Base-by-base conservation (phyloP, 2,888 invertebrate species). In the Phanerotoma sp. region DNA sequence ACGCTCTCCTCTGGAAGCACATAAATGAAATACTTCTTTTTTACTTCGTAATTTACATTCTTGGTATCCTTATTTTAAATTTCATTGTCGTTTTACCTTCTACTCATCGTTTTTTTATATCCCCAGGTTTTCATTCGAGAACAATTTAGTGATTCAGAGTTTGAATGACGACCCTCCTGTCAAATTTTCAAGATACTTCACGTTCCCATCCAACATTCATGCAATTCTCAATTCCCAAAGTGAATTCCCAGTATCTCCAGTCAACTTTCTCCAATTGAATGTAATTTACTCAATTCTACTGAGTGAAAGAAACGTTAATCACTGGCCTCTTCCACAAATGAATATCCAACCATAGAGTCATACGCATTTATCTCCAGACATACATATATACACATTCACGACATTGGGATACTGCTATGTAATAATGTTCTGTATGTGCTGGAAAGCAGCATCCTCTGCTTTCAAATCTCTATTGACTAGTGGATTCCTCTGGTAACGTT, bases 1-100 rank as follows among this genome's bases (percentile, higher is more conserved):
- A 68, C 63, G 59, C 57, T 66, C 60, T 61, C 62, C 60, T 57
- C 62, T n/a, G n/a, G n/a, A n/a, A n/a, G 58, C 60, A 56, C 60
- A 63, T 65, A 38, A 37, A 22, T 21, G 35, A 47, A 13, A 16
- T 30, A 18, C 18, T 18, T 38, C 20, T 30, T 38, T 50, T 28
- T 38, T 7, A 15, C 35, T 35, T 35, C 16, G 13, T 35, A 35
- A 15, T 35, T 9, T 35, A 9, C 15, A 38, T 48, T 48, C 4
- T 15, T 11, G 1, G 15, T 28, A 28, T 25, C 35, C 33, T n/a
- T 46, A 11, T 47, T 35, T n/a, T 47, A 21, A 13, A n/a, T 15
- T 20, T 18, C 38, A 18, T 20, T 38, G 11, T 20, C 18, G 7
- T 38, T 15, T 2, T 35, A 35, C 35, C 13, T 25, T 20, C 16